phyloP scores from a whole-genome alignment of 1,140 invertebrate genomes.

The Tetraneura akinire region DNA sequence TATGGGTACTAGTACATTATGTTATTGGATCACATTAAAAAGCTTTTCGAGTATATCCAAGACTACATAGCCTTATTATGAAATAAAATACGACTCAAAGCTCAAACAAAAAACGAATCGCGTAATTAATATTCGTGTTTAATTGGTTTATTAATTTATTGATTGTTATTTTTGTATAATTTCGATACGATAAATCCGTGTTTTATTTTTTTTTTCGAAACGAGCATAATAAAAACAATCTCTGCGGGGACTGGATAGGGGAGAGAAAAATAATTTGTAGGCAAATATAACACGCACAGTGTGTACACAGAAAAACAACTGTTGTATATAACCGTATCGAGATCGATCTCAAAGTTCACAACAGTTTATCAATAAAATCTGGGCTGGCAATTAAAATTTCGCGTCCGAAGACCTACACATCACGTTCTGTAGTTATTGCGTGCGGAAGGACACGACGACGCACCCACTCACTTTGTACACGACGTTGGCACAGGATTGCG shows the following conservation, averaged over 20 bases:
- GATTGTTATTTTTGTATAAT: not conserved
- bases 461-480: not conserved
- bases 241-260: too few relatives aligned
- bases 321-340: not conserved
- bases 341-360: not conserved
- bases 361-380: not conserved
- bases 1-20: not conserved
- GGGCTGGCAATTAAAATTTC: not conserved
- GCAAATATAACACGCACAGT: too few relatives aligned
- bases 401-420: not conserved
- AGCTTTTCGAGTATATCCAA: not conserved
- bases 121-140: not conserved
- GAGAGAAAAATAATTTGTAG: too few relatives aligned
- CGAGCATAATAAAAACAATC: too few relatives aligned
- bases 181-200: not conserved
- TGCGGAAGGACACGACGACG: not conserved
- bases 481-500: not conserved
- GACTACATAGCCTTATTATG: not conserved
- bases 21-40: not conserved
- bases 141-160: slow-evolving; percentile 10
- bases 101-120: not conserved
- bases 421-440: not conserved
- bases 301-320: too few relatives aligned
- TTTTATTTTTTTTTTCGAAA: too few relatives aligned
- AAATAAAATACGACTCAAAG: too few relatives aligned